Evolutionary conservation across 1,140 invertebrate species (phyloP).

Genomic region (Drosophila murphyi): DNA sequence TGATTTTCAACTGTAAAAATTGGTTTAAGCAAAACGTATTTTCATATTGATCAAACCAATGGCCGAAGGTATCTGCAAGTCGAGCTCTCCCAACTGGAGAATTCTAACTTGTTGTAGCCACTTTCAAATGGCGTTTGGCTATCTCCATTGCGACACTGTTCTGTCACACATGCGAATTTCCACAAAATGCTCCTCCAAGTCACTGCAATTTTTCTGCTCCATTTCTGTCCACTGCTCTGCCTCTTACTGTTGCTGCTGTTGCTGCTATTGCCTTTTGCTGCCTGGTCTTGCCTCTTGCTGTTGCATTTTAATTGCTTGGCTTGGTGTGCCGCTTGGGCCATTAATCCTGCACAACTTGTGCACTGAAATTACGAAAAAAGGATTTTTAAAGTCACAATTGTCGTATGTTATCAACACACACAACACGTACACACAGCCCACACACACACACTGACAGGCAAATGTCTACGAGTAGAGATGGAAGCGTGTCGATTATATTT

Average conservation of each 20-base stretch:
- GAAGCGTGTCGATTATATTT: not conserved
- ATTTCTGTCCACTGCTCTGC: constrained; percentile 54
- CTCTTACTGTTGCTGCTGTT: constrained; percentile 33
- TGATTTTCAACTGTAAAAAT: too few species aligned
- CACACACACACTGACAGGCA: not conserved
- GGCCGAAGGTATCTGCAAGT: too few species aligned
- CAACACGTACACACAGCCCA: constrained; percentile 19
- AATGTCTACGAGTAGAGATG: constrained; percentile 8
- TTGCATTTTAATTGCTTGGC: constrained; percentile 80
- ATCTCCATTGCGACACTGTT: constrained; percentile 57
- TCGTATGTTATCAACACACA: constrained; percentile 77
- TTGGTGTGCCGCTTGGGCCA: constrained; percentile 72
- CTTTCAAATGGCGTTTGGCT: constrained; percentile 69
- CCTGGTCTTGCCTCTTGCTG: constrained; percentile 41
- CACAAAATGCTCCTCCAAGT: constrained; percentile 68
- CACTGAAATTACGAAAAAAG: constrained; percentile 74
- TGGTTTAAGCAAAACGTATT: too few species aligned
- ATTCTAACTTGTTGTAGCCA: constrained; percentile 31
- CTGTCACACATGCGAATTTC: constrained; percentile 78
- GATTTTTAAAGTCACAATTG: constrained; percentile 82
- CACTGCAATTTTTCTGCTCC: constrained; percentile 80
- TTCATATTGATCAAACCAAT: too few species aligned
- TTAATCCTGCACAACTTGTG: constrained; percentile 81
- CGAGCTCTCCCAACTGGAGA: too few species aligned
- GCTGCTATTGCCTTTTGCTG: constrained; percentile 8